Evolutionary conservation across 2,888 invertebrate genomes (phyloP).

Genomic region (Ormyrus pomaceus): DNA sequence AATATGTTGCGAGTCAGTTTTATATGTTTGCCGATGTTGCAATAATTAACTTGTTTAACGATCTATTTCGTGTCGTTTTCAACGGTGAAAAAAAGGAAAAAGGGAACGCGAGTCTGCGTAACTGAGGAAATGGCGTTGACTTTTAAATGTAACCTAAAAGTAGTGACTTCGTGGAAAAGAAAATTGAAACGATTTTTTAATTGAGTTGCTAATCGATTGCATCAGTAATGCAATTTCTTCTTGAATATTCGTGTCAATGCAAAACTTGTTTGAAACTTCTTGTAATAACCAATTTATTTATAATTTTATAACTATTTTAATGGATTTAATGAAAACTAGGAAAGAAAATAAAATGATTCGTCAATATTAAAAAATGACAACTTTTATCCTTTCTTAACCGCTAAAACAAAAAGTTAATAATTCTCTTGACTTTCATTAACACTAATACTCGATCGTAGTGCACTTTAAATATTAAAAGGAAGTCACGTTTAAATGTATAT

Average conservation of each 20-base stretch:
- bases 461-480: too few species aligned
- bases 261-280: too few species aligned
- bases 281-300: too few species aligned
- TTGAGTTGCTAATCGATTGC: too few species aligned
- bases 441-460: neutral
- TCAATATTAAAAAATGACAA: neutral
- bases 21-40: neutral
- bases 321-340: neutral
- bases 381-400: too few species aligned
- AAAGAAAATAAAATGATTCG: neutral
- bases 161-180: too few species aligned
- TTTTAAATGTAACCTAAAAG: conserved; percentile 18
- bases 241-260: too few species aligned
- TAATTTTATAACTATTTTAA: neutral
- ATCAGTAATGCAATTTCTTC: too few species aligned
- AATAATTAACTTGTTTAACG: neutral
- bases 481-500: too few species aligned
- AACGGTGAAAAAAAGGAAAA: neutral
- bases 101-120: neutral
- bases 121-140: neutral
- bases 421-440: neutral
- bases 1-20: neutral
- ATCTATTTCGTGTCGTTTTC: neutral
- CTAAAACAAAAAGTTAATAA: neutral
- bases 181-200: too few species aligned